Evolutionary conservation across 1,140 invertebrate genomes (phyloP).

Genomic region (Trachymyrmex septentrionalis): DNA sequence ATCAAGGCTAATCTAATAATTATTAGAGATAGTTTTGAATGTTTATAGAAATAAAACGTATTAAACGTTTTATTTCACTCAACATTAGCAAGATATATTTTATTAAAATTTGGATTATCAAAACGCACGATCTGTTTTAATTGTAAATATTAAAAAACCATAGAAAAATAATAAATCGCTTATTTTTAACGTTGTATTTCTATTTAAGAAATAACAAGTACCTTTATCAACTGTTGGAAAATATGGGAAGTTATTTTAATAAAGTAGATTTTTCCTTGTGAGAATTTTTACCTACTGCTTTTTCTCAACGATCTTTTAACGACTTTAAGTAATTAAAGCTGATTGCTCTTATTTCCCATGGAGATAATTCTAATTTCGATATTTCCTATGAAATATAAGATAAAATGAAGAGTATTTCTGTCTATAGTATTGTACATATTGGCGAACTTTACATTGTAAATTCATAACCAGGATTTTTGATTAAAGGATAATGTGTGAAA

Average conservation of each 20-base stretch:
- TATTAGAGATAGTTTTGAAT: slow-evolving; percentile 6
- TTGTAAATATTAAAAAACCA: background rate
- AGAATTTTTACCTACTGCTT: background rate
- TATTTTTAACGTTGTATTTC: background rate
- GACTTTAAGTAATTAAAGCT: slow-evolving; percentile 41
- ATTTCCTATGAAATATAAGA: slow-evolving; percentile 17
- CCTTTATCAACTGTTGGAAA: slow-evolving; percentile 3
- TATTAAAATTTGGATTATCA: background rate
- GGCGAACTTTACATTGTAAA: background rate
- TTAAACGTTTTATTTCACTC: background rate
- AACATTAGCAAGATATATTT: slow-evolving; percentile 14
- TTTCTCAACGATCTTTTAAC: slow-evolving; percentile 4
- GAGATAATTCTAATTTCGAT: slow-evolving; percentile 13
- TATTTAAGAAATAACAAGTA: background rate
- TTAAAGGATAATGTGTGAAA: background rate
- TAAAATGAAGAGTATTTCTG: background rate
- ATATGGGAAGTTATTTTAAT: slow-evolving; percentile 19
- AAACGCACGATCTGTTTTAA: background rate
- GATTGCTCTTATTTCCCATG: slow-evolving; percentile 24
- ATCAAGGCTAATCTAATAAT: background rate
- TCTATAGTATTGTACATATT: background rate
- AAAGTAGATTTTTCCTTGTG: background rate
- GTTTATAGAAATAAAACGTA: background rate
- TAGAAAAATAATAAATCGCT: background rate
- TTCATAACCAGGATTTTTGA: background rate